Base-by-base conservation (phyloP, 2,113 vertebrate species). In the Phrynocephalus versicolor region DNA sequence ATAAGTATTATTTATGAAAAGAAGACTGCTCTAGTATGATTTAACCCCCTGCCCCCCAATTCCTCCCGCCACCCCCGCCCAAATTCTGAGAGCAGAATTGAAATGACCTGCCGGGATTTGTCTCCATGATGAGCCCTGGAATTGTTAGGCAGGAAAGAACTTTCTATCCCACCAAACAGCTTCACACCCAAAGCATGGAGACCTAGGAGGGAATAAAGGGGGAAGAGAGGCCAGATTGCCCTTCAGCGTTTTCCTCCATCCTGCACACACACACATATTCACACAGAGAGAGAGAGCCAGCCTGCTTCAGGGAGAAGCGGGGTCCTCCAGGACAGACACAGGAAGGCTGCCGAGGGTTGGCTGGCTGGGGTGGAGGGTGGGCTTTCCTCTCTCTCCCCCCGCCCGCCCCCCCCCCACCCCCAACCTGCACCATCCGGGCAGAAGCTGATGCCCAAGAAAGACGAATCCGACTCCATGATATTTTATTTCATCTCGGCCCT, bases 91-190 rank as follows among this genome's bases (percentile, higher is more conserved):
- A 89, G 86, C 86, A 85, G 86, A 70, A 67, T 76, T n/a, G 65
- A 85, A 39, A 70, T 10, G 77, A 6, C 58, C 69, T 27, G 39
- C 57, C 37, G 69, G 45, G 39, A 33, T 72, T 51, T 35, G 55
- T 51, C 39, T 64, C 57, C 35, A 9, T 90, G 89, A 92, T 93
- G 93, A 89, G 90, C 84, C 94, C 91, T 85, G 88, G 85, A 91
- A 91, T 90, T 87, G 92, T 21, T 30, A n/a, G 69, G 88, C 94
- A 95, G 95, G 94, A 95, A 95, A 96, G 96, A 97, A 97, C 96
- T 96, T 96, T 95, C 90, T 92, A 88, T 93, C 90, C 92, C 91
- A 83, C 92, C 91, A 83, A n/a, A 92, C 91, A 93, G 72, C 93
- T 89, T 85, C 88, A 88, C 91, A 89, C 90, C 90, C 89, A 89